phyloP scores from a whole-genome alignment of 2,113 vertebrate genomes.

The Sisor rabdophorus region DNA sequence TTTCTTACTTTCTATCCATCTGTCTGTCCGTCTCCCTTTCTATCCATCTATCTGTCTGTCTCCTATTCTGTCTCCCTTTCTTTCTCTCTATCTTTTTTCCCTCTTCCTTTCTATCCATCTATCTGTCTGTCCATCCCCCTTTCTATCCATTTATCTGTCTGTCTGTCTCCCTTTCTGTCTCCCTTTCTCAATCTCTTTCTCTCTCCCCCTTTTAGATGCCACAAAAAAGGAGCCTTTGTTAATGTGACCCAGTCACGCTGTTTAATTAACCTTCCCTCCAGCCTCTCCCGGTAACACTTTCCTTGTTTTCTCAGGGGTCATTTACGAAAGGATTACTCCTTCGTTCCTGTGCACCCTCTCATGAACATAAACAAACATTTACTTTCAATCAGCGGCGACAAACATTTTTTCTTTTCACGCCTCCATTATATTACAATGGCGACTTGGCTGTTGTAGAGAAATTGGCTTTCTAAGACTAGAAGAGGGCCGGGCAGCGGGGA shows the following conservation, averaged over 20 bases:
- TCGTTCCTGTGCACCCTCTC: constrained; percentile 51
- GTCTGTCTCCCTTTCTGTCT: too few relatives aligned
- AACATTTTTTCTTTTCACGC: constrained; percentile 10
- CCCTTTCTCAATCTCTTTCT: neutral
- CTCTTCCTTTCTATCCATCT: too few relatives aligned
- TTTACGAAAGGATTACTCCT: constrained; percentile 51
- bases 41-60: too few relatives aligned
- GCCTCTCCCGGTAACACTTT: constrained; percentile 37
- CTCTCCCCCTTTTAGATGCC: neutral
- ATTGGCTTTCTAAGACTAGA: constrained; percentile 63
- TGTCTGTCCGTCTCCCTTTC: neutral
- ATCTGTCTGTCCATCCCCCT: too few relatives aligned
- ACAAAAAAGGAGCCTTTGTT: constrained; percentile 50
- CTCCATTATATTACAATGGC: constrained; percentile 46
- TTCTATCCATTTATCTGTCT: too few relatives aligned
- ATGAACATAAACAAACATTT: constrained; percentile 30
- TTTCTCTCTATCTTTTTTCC: neutral
- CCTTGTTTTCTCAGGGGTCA: constrained; percentile 54
- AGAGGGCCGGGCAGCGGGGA: constrained; percentile 34
- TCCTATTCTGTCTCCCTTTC: too few relatives aligned
- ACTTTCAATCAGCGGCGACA: constrained; percentile 41
- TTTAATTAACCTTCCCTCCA: constrained; percentile 51
- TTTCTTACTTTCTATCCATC: too few relatives aligned
- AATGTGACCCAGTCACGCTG: constrained; percentile 31
- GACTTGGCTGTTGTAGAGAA: constrained; percentile 58